These are phyloP conservation scores for Columbina picui DNA, from an alignment of 2,113 vertebrate species.

Conservation along the genomic window DNA sequence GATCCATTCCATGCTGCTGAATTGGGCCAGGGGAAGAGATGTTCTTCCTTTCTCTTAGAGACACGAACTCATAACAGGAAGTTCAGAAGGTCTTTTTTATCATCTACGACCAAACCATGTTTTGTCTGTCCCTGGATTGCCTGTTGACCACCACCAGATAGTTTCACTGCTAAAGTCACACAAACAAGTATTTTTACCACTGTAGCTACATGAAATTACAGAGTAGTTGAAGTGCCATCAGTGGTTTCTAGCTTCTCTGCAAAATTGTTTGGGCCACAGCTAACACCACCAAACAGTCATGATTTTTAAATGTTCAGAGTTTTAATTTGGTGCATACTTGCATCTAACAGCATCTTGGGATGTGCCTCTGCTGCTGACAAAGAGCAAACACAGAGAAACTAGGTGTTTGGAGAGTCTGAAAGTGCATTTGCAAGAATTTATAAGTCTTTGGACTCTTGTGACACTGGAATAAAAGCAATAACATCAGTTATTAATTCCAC, in stretches of 20 bases:
- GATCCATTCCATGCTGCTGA: neutral
- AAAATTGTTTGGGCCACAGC: neutral
- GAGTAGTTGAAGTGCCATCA: neutral
- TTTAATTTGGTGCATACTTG: neutral
- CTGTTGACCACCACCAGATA: neutral
- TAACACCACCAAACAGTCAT: neutral
- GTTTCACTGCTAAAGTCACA: neutral
- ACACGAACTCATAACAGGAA: neutral
- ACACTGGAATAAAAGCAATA: neutral
- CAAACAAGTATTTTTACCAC: neutral
- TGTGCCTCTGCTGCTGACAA: neutral
- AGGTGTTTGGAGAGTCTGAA: neutral
- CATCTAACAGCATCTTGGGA: neutral
- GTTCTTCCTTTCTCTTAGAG: neutral
- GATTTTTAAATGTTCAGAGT: neutral
- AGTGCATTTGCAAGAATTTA: neutral
- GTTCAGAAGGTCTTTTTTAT: neutral
- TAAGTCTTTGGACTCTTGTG: neutral
- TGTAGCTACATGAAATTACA: neutral
- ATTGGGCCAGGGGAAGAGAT: rapidly evolving
- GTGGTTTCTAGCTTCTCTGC: neutral
- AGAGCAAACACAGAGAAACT: neutral
- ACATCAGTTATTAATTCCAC: neutral
- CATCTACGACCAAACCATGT: neutral
- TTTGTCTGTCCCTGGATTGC: neutral